Conservation (phyloP, 1,140 invertebrate species). For the Lepeophtheirus salmonis region DNA sequence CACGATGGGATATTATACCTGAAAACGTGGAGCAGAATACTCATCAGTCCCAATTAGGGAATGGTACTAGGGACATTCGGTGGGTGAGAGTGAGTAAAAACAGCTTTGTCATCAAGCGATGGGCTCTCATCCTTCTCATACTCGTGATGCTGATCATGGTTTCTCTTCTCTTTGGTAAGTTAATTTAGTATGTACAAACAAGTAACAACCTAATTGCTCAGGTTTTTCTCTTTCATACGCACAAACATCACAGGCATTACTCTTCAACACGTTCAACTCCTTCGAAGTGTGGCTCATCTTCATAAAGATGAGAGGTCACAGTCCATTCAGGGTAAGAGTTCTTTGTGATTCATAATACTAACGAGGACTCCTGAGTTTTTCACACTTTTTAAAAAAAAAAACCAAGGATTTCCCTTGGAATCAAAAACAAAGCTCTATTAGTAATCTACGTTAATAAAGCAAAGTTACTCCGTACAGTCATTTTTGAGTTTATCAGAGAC, state of each 20-base stretch:
- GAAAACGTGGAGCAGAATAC: background rate
- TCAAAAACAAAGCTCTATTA: too few species aligned
- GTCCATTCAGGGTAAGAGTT: background rate
- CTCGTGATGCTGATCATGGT: background rate
- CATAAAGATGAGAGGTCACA: background rate
- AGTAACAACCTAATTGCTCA: background rate
- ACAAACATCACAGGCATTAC: background rate
- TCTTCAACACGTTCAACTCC: background rate
- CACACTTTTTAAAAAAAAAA: too few species aligned
- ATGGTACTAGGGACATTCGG: too few species aligned
- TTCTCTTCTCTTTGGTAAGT: background rate
- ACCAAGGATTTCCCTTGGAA: too few species aligned
- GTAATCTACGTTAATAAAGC: too few species aligned
- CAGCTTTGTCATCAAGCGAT: background rate
- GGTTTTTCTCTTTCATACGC: background rate
- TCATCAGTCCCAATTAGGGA: background rate
- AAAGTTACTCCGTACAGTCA: too few species aligned
- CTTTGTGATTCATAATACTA: too few species aligned
- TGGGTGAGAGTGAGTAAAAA: background rate
- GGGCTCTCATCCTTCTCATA: background rate
- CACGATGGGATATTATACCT: background rate
- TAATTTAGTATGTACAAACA: background rate
- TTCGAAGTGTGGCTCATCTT: background rate
- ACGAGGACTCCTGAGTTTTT: too few species aligned
- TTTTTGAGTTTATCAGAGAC: too few species aligned